A percentile compares a stretch with the other conserved stretches of the same genome.
Conservation (phyloP, 2,797 vertebrate species). For the Emydoidea blandingii region DNA sequence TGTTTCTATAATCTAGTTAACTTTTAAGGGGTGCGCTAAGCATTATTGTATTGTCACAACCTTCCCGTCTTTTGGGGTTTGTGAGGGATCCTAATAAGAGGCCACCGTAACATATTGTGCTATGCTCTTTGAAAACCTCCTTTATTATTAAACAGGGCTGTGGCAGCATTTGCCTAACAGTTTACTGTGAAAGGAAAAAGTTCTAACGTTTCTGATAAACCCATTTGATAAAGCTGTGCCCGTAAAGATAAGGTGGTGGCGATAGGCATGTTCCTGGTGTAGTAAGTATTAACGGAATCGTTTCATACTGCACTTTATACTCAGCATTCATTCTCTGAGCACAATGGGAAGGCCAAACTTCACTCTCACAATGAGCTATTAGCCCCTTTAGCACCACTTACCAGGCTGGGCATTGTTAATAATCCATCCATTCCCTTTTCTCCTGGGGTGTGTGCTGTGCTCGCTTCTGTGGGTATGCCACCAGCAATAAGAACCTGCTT, state of each 20-base stretch:
- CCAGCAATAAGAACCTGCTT: neutral
- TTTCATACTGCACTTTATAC: neutral
- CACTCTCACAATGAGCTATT: accelerated
- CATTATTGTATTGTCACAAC: neutral
- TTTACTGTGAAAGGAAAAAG: neutral
- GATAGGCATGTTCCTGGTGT: neutral
- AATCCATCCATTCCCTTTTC: neutral
- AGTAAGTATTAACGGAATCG: accelerated
- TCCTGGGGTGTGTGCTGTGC: neutral
- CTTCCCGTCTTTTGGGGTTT: neutral
- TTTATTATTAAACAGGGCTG: neutral
- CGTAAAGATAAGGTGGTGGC: neutral
- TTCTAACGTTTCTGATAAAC: slow-evolving; percentile 25
- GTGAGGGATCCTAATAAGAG: neutral
- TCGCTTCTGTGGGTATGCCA: no score
- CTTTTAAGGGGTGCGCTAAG: accelerated
- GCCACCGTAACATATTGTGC: neutral
- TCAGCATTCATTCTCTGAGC: neutral
- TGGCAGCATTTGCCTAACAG: neutral
- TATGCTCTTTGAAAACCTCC: neutral
- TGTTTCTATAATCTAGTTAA: neutral
- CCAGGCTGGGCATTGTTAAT: accelerated
- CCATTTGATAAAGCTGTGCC: neutral
- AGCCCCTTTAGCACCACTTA: accelerated
- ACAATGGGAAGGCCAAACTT: accelerated